These are phyloP conservation scores for Lepidothrix coronata DNA, from an alignment of 2,113 vertebrate species.

Conservation along the genomic window DNA sequence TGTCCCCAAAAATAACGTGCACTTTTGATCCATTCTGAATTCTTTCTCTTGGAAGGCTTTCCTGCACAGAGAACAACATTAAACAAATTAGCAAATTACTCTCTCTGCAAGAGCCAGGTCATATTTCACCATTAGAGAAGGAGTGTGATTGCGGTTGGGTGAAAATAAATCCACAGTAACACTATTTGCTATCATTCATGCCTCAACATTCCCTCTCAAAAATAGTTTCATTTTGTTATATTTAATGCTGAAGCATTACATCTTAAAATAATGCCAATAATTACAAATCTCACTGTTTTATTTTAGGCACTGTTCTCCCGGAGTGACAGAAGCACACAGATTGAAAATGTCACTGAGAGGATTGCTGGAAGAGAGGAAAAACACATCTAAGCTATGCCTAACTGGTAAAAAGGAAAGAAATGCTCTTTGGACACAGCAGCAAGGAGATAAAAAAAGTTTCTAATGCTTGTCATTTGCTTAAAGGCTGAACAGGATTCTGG, in stretches of 20 bases:
- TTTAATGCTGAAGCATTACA: constrained; percentile 22
- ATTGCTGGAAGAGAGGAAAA: constrained; percentile 28
- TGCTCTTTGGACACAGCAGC: neutral
- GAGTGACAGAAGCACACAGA: constrained; percentile 36
- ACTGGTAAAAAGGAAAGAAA: neutral
- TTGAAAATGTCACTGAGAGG: constrained; percentile 19
- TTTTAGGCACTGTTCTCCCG: constrained; percentile 19
- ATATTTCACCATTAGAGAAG: constrained; percentile 54
- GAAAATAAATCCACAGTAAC: constrained; percentile 42
- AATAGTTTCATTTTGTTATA: constrained; percentile 36
- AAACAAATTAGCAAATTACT: constrained; percentile 62
- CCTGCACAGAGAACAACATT: neutral
- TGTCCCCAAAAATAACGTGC: neutral
- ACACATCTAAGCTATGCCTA: neutral
- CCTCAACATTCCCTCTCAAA: constrained; percentile 49
- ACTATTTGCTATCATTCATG: constrained; percentile 12
- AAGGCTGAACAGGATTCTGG: neutral
- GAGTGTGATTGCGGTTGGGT: constrained; percentile 20
- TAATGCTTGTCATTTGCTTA: neutral
- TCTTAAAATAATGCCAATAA: constrained; percentile 56
- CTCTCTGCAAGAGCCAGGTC: constrained; percentile 40
- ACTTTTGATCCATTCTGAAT: neutral
- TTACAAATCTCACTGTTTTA: constrained; percentile 33
- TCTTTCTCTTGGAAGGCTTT: neutral
- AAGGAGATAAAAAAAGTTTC: neutral